These are phyloP conservation scores for Muntiacus muntjak DNA, from an alignment of 2,113 vertebrate species.

Conservation along the genomic window DNA sequence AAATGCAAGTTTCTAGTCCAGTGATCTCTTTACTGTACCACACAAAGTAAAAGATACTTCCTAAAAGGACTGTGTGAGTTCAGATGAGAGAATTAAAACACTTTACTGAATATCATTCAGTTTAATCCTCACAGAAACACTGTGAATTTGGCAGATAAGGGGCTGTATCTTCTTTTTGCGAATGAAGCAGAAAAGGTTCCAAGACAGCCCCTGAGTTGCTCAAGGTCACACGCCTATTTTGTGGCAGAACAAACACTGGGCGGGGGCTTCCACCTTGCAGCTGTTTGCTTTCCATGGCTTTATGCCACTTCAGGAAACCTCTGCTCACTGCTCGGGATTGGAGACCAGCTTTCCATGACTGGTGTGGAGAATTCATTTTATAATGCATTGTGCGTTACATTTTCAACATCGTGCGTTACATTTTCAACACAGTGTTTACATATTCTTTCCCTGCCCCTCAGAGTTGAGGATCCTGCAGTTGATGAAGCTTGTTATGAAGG, in stretches of 20 bases:
- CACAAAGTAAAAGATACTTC: conserved; percentile 8
- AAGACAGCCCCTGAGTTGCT: background rate
- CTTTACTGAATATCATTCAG: background rate
- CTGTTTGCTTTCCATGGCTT: background rate
- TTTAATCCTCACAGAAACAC: conserved; percentile 43
- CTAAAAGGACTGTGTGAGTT: background rate
- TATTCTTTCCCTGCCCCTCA: conserved; percentile 1
- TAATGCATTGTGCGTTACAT: background rate
- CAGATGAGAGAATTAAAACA: conserved; percentile 15
- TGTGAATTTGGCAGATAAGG: conserved; percentile 39
- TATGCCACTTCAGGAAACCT: background rate
- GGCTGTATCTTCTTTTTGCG: conserved; percentile 24
- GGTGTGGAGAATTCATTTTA: conserved; percentile 17
- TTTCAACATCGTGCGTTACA: background rate
- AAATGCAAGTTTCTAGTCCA: background rate
- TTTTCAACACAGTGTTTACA: conserved; percentile 29
- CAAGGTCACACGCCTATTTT: conserved; percentile 41
- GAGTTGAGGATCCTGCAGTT: background rate
- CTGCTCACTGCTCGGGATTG: conserved; percentile 14
- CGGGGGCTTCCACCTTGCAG: background rate
- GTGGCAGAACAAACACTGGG: background rate
- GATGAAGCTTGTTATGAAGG: conserved; percentile 15
- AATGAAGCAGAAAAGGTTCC: background rate
- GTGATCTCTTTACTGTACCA: background rate
- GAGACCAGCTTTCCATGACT: background rate